Base-by-base conservation (phyloP, 2,797 vertebrate genomes). In the Fistularia commersonii region DNA sequence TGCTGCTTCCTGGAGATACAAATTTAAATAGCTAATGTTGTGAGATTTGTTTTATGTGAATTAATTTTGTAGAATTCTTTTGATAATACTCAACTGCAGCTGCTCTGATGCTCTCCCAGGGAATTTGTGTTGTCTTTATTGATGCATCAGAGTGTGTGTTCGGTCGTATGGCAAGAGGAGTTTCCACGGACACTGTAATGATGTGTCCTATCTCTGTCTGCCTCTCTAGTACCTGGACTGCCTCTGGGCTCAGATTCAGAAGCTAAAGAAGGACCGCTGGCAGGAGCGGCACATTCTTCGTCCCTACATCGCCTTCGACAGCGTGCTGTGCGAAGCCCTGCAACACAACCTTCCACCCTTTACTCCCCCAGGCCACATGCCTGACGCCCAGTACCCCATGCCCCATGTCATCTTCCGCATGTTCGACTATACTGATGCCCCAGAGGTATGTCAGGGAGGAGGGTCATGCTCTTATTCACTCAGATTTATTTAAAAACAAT, bases 341-440 rank as follows among this genome's bases (percentile, higher is more conserved):
- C 97, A 99, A 60, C 97, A 99, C 85, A 99, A 97, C 64, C 88
- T 99, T 87, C 97, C 97, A 12, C 95, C 96, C 0, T 98, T 99
- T 64, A 98, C 96, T 0, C 95, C 97, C 0, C 97, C 95, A 0
- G 95, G 96, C 31, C 95, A 99, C 86, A 95, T 94, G 0, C 91
- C 95, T 7, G 93, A 93, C 15, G 93, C 94, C 0, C 68, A 92
- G 14, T 99, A 99, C 76, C 95, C 97, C 0, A 92, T 98, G 91
- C 97, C 97, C 15, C 87, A 82, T 11, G 94, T 98, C 49, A 88
- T 98, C 73, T 99, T 98, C 77, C 92, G 97, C 65, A 95, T 99
- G 94, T 99, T 99, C 48, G 97, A 99, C 87, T 99, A 99, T 87
- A 99, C 97, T 0, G 97, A 99, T 47, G 97, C 97, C 54, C 97